A percentile compares a stretch with the other conserved stretches of the same genome.
These are phyloP conservation scores for Cryptus armator DNA, from an alignment of 2,888 invertebrate genomes.

Conservation along the genomic window DNA sequence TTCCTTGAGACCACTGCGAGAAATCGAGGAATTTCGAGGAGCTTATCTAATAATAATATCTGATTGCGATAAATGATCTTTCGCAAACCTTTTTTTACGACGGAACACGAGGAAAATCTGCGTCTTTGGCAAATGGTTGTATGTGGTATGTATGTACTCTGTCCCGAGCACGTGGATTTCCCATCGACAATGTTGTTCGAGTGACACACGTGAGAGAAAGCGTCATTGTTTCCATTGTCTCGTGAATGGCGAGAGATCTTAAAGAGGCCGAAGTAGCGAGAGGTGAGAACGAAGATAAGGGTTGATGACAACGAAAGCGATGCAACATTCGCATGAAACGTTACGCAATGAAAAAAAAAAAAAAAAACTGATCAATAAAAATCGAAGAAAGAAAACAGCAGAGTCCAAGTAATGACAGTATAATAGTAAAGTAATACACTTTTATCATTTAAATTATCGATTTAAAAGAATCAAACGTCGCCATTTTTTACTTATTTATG, in stretches of 20 bases:
- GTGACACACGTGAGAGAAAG: slow-evolving; percentile 57
- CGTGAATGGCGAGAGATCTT: slow-evolving; percentile 27
- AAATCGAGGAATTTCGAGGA: slow-evolving; percentile 53
- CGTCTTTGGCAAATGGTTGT: slow-evolving; percentile 10
- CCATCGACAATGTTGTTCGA: slow-evolving; percentile 59
- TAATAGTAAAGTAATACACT: neutral
- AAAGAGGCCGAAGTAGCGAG: slow-evolving; percentile 20
- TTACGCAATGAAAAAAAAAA: neutral
- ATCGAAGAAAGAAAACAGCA: neutral
- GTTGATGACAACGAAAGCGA: slow-evolving; percentile 35
- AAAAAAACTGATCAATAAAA: neutral
- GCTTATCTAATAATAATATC: slow-evolving; percentile 56
- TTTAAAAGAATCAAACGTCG: too few relatives aligned
- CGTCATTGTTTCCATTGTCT: slow-evolving; percentile 65
- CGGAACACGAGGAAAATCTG: slow-evolving; percentile 1
- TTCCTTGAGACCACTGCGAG: slow-evolving; percentile 40
- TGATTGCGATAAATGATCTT: slow-evolving; percentile 56
- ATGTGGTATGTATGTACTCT: neutral
- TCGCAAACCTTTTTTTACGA: slow-evolving; percentile 43
- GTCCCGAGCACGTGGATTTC: slow-evolving; percentile 20
- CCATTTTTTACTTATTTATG: too few relatives aligned
- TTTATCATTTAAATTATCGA: too few relatives aligned
- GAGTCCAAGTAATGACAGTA: neutral
- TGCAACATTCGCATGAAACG: slow-evolving; percentile 4
- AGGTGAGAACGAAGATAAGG: slow-evolving; percentile 46